Evolutionary conservation across 2,797 vertebrate genomes (phyloP), one percentile per base, ranked within the genome.

Genomic region (Acanthis flammea): DNA sequence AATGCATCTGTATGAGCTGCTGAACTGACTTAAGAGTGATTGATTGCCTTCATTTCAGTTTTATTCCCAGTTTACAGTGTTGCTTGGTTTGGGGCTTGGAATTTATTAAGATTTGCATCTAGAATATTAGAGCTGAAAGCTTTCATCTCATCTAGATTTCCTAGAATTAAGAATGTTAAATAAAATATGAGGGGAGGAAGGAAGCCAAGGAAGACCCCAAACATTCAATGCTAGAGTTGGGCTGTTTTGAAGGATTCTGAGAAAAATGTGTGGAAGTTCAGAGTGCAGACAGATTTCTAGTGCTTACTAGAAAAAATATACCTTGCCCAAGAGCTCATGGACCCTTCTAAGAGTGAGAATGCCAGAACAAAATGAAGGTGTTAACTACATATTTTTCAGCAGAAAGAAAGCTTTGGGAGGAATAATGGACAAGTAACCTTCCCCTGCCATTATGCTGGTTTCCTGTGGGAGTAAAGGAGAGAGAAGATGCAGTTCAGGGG

Each of bases 81-180:
- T 47, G 28, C 54, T 90, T 37, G 5, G 22, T 90, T 66, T 89
- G 14, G 25, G 68, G 37, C 74, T 88, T 71, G 24, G 50, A 94
- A 75, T 92, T 92, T 96, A 97, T 94, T 95, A 90, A 94, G 86
- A 94, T 86, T 83, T 94, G 30, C 72, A 75, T 95, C 54, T 93
- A 61, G 37, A 67, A 47, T 74, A 74, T 82, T 86, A 31, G 35
- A 74, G 18, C 21, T 80, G 61, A 91, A 97, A 96, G 60, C 57
- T 94, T 95, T 93, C 33, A 88, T 78, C 71, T 96, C 35, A 65
- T 95, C 68, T 92, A 42, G 70, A 95, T 84, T 81, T 86, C 24
- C 68, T 44, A n/a, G 44, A 93, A 94, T 95, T 92, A 86, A 86
- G 35, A 61, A 45, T 66, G 93, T 92, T 66, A 65, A 95, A 86